Conservation (phyloP, 2,113 vertebrate species). For the Xerus inauris region DNA sequence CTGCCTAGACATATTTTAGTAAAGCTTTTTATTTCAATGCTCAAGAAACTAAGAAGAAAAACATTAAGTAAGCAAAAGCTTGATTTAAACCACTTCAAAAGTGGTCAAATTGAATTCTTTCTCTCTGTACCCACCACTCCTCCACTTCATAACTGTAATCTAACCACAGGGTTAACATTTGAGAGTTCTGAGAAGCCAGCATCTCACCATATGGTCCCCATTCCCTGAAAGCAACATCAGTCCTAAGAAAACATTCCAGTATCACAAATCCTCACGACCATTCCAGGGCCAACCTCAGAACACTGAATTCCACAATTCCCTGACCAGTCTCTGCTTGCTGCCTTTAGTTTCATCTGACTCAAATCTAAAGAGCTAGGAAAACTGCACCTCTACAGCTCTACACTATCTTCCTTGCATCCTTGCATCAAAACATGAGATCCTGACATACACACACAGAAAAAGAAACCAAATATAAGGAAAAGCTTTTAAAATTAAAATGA, state of each 20-base stretch:
- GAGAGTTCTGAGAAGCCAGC: not conserved
- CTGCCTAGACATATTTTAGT: not conserved
- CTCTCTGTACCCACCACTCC: not conserved
- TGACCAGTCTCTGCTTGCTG: not conserved
- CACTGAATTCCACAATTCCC: not conserved
- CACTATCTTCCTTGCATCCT: not conserved
- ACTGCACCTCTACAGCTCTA: not conserved
- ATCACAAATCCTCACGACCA: not conserved
- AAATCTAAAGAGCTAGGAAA: not conserved
- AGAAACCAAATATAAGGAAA: not conserved
- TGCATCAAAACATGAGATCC: not conserved
- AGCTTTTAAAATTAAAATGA: not conserved
- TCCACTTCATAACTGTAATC: not conserved
- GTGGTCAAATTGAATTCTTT: not conserved
- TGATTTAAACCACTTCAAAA: conserved; percentile 36
- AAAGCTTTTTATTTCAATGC: conserved; percentile 20
- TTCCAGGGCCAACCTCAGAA: not conserved
- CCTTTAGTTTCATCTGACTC: not conserved
- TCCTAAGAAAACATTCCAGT: not conserved
- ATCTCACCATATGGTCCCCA: not conserved
- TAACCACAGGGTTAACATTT: not conserved
- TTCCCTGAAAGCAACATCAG: not conserved
- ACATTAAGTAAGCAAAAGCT: not conserved
- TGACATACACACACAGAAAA: not conserved
- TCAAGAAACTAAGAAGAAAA: conserved; percentile 45